A percentile compares a stretch with the other conserved stretches of the same genome.
phyloP scores from a whole-genome alignment of 1,140 invertebrate species.

The Mizuhopecten yessoensis region DNA sequence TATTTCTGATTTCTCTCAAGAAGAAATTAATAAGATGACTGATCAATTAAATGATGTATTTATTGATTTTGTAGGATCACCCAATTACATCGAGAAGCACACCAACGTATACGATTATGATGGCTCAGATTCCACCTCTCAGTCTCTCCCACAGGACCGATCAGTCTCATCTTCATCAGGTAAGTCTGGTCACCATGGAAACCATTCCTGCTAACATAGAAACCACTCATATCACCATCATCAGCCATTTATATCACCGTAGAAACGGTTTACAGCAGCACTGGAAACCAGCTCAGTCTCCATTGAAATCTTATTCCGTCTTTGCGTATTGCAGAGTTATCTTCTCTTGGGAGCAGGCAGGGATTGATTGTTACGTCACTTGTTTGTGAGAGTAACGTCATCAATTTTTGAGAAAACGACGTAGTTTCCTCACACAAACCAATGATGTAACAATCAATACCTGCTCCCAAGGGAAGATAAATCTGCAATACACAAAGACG shows the following conservation, averaged over 20 bases:
- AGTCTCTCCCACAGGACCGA: constrained; percentile 54
- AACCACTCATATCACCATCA: neutral
- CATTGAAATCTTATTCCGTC: neutral
- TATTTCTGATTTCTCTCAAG: no score
- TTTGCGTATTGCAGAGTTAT: no score
- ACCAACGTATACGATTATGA: constrained; percentile 63
- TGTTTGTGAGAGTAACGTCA: no score
- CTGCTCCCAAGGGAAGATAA: no score
- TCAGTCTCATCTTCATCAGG: constrained; percentile 61
- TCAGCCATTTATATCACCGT: neutral
- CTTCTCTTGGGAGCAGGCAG: no score
- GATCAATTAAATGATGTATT: neutral
- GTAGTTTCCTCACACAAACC: no score
- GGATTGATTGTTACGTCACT: no score
- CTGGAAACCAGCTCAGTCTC: neutral
- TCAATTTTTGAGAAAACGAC: no score
- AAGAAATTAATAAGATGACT: no score
- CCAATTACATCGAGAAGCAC: constrained; percentile 75
- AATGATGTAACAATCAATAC: no score
- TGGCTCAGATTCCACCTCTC: constrained; percentile 55
- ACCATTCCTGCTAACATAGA: neutral
- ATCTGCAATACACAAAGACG: no score
- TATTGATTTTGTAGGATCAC: constrained; percentile 66
- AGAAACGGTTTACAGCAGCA: neutral
- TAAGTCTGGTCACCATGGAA: constrained; percentile 42